These are phyloP conservation scores for Calyptomena viridis DNA, from an alignment of 2,113 vertebrate genomes.

Conservation along the genomic window DNA sequence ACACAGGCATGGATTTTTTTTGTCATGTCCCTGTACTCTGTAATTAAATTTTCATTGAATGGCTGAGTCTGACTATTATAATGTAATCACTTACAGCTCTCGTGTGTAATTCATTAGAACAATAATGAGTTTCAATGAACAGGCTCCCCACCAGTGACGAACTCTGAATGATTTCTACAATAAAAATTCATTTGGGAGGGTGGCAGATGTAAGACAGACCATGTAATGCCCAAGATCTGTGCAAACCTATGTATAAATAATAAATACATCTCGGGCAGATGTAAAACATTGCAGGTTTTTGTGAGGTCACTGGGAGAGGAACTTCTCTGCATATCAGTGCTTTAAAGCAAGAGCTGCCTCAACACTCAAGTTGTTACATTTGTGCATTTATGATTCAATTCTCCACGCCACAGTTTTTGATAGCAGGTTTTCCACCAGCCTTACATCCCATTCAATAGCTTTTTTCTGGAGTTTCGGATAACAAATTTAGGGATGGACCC, in stretches of 20 bases:
- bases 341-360: neutral
- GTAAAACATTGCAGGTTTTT: neutral
- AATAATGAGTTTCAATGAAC: slow-evolving; percentile 62
- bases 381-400: neutral
- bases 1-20: neutral
- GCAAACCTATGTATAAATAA: slow-evolving; percentile 1
- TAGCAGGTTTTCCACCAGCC: neutral
- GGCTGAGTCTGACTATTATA: slow-evolving; percentile 49
- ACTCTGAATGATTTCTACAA: slow-evolving; percentile 28
- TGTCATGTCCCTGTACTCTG: neutral
- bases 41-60: slow-evolving; percentile 68
- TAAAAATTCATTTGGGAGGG: slow-evolving; percentile 29
- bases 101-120: slow-evolving; percentile 56
- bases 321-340: neutral
- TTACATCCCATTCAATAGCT: neutral
- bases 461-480: neutral
- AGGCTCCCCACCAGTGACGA: slow-evolving; percentile 32
- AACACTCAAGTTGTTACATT: neutral
- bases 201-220: neutral
- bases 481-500: neutral
- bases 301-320: neutral
- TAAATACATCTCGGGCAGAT: neutral
- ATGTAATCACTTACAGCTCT: slow-evolving; percentile 50
- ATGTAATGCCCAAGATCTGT: neutral
- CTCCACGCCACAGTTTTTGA: neutral